phyloP scores from a whole-genome alignment of 2,113 vertebrate genomes.

The Siniperca chuatsi region DNA sequence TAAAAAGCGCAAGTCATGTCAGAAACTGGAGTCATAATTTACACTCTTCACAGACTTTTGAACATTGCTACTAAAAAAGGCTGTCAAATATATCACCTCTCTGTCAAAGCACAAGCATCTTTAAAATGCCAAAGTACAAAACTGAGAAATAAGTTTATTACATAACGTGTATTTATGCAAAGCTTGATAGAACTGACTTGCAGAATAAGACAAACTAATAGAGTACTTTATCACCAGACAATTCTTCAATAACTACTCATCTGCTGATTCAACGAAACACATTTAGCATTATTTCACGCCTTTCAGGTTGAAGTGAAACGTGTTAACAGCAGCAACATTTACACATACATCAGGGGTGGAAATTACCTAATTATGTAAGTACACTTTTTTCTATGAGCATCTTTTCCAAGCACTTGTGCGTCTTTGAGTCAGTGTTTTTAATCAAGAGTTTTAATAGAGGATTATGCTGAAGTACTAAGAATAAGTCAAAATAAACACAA shows the following conservation, averaged over 20 bases:
- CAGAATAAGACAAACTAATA: background rate
- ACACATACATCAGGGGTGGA: background rate
- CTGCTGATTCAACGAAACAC: background rate
- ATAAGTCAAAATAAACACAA: background rate
- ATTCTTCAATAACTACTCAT: background rate
- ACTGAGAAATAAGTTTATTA: background rate
- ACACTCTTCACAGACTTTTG: conserved; percentile 16
- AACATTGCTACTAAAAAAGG: background rate
- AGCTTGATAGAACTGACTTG: background rate
- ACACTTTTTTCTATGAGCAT: background rate
- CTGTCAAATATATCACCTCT: conserved; percentile 2
- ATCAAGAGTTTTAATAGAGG: background rate
- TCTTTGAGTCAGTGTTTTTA: background rate
- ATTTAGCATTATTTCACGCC: background rate
- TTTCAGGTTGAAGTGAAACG: background rate
- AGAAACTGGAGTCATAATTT: conserved; percentile 29
- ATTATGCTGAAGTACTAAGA: background rate
- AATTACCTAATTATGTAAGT: background rate
- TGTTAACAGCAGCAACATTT: background rate
- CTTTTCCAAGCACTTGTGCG: background rate
- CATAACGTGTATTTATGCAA: background rate
- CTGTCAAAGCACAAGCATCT: background rate
- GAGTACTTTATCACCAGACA: background rate
- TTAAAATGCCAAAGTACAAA: background rate
- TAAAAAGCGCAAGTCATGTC: conserved; percentile 37